Evolutionary conservation across 2,888 invertebrate genomes (phyloP).

Genomic region (Nezara viridula): DNA sequence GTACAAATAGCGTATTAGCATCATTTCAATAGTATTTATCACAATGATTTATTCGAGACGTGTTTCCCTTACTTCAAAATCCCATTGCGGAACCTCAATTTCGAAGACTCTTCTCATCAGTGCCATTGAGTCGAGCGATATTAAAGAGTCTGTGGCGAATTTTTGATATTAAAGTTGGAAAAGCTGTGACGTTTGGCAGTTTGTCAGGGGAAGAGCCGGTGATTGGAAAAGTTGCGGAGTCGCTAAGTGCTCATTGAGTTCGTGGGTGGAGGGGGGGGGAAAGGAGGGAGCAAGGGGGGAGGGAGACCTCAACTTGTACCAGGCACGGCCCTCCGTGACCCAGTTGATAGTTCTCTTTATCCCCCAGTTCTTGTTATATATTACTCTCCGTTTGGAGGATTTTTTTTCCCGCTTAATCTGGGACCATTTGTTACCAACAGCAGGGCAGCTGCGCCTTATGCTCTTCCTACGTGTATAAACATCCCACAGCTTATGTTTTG

Average conservation of each 20-base stretch:
- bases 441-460: background rate
- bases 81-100: background rate
- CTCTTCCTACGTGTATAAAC: background rate
- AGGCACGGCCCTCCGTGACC: conserved; percentile 43
- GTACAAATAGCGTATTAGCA: background rate
- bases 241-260: conserved; percentile 23
- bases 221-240: conserved; percentile 9
- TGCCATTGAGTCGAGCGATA: conserved; percentile 28
- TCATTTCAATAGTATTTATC: background rate
- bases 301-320: background rate
- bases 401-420: background rate
- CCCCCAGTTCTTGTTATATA: conserved; percentile 25
- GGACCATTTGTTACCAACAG: conserved; percentile 4
- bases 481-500: background rate
- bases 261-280: background rate
- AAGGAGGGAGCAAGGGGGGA: background rate
- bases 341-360: conserved; percentile 33
- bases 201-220: conserved; percentile 34
- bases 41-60: background rate
- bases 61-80: background rate
- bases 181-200: conserved; percentile 44
- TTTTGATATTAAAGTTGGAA: conserved; percentile 33
- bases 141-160: conserved; percentile 42
- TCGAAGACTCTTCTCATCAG: conserved; percentile 10
- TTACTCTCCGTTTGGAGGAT: background rate